Percentiles rank a stretch among this genome's conserved stretches.
Conservation (phyloP, 1,140 invertebrate species). For the Bombus confusus region DNA sequence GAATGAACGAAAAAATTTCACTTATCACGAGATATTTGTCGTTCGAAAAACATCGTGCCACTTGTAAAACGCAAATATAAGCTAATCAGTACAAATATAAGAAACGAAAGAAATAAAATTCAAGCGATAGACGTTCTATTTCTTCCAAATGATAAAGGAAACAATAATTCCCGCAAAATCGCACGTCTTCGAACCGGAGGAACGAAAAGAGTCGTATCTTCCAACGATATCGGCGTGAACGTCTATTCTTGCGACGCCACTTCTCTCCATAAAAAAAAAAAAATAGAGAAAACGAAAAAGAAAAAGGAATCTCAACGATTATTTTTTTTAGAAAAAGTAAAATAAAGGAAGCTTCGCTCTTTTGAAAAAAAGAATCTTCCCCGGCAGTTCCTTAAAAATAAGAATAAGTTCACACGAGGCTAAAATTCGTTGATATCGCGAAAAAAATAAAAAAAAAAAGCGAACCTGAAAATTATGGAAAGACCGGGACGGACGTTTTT, state of each 20-base stretch:
- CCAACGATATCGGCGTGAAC: background rate
- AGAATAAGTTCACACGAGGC: too few species aligned
- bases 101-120: conserved; percentile 15
- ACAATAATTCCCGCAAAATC: background rate
- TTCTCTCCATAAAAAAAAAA: background rate
- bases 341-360: background rate
- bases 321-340: background rate
- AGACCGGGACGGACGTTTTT: background rate
- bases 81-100: background rate
- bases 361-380: background rate
- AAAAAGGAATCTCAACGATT: background rate
- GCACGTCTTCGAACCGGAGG: background rate
- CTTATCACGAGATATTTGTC: background rate
- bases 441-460: background rate
- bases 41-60: background rate
- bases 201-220: background rate
- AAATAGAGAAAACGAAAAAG: background rate
- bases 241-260: background rate
- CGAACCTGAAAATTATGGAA: background rate
- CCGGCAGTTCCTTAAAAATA: background rate
- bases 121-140: background rate
- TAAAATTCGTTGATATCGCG: background rate
- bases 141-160: background rate
- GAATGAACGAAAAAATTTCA: background rate
- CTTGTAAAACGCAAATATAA: background rate